phyloP scores from a whole-genome alignment of 92 coral and sea anemone genomes.

The Porites lobata region DNA sequence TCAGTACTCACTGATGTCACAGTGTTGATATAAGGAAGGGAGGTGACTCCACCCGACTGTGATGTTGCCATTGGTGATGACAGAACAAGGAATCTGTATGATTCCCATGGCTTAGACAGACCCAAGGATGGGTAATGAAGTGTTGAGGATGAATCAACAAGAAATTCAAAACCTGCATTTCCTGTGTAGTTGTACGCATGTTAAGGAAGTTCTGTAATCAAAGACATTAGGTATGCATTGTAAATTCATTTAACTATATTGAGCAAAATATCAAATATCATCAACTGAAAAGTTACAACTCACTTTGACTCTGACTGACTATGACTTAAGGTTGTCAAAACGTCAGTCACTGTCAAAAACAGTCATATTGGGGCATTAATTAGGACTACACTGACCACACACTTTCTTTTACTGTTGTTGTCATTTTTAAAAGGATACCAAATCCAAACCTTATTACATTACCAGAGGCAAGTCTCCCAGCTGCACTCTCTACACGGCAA shows the following conservation, averaged over 20 bases:
- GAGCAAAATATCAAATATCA: too few relatives aligned
- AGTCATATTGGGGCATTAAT: too few relatives aligned
- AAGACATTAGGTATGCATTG: too few relatives aligned
- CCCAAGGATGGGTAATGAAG: slow-evolving; percentile 65
- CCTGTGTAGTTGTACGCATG: too few relatives aligned
- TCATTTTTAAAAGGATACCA: slow-evolving; percentile 84
- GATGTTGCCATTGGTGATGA: slow-evolving; percentile 46
- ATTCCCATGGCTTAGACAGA: slow-evolving; percentile 71
- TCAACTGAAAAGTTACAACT: too few relatives aligned
- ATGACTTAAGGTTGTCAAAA: too few relatives aligned
- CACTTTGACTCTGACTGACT: too few relatives aligned
- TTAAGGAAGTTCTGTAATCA: too few relatives aligned
- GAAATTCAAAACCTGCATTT: too few relatives aligned
- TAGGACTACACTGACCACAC: too few relatives aligned
- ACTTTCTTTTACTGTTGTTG: too few relatives aligned
- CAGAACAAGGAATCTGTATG: slow-evolving; percentile 46
- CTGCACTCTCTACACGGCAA: neutral
- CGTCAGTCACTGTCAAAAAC: too few relatives aligned
- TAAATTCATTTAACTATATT: slow-evolving; percentile 34
- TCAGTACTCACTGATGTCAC: slow-evolving; percentile 39
- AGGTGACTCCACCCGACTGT: slow-evolving; percentile 45
- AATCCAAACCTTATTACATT: slow-evolving; percentile 91
- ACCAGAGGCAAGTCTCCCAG: slow-evolving; percentile 85
- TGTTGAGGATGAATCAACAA: slow-evolving; percentile 9
- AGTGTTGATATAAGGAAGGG: slow-evolving; percentile 83